Base-by-base conservation (phyloP, 2,113 vertebrate species). In the Sclerurus mexicanus region DNA sequence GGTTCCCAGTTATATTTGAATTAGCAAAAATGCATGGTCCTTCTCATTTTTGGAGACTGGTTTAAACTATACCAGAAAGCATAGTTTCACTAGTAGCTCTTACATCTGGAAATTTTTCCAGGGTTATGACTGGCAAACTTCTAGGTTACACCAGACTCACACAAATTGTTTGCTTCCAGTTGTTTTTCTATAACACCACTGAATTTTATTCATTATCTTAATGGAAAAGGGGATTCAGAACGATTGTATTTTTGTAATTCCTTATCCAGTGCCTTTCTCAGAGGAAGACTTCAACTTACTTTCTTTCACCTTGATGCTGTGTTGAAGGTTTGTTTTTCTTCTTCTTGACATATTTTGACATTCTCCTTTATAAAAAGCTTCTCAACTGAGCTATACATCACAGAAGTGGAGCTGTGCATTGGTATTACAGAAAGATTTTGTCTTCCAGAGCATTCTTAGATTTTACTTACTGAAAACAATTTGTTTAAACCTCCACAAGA, bases 341-440 rank as follows among this genome's bases (percentile, higher is more conserved):
- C 40, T 59, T 75, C 23, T n/a, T 94, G 69, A 64, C 14, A 9
- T 87, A 74, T 63, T 92, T 95, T 77, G 55, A 55, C 33, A 62
- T 33, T 84, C 18, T 46, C 11, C 31, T 87, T 66, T 81, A 60
- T 63, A 62, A 69, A 91, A 89, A 71, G 4, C 13, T 73, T 10
- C 22, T 93, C 53, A 85, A 2, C 52, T 30, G 22, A 72, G n/a
- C 42, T 55, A 30, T 52, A 49, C 10, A 58, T 62, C 58, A 40
- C 55, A 59, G 37, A 79, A 86, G 9, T 35, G 7, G 23, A 84
- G 6, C 21, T 2, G 0, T 71, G 24, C 11, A 28, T 33, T 58
- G 20, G 5, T 62, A 3, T 80, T 66, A 92, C 21, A 73, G 25
- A 63, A 89, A 69, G 7, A 69, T 46, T 73, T 80, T 3, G 19